These are phyloP conservation scores for Euplexia lucipara DNA, from an alignment of 2,888 invertebrate genomes.

Conservation along the genomic window DNA sequence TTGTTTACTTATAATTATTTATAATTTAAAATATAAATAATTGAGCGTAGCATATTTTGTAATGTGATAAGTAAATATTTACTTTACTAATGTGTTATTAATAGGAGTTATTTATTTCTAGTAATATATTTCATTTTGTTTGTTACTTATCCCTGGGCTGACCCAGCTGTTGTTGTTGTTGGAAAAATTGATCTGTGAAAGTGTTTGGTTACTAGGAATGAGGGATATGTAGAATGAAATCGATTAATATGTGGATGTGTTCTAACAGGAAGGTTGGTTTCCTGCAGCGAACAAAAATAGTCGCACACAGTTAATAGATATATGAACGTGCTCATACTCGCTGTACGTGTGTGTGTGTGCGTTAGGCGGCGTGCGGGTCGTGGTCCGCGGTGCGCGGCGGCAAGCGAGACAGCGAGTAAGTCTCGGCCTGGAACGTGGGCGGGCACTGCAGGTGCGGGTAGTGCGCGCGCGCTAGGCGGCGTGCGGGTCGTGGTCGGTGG, in stretches of 20 bases:
- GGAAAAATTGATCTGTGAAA: not conserved
- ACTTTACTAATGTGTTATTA: not conserved
- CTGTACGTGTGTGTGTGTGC: not conserved
- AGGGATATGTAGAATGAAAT: not conserved
- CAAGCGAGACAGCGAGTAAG: conserved; percentile 92
- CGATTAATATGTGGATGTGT: not conserved
- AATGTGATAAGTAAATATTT: conserved; percentile 7
- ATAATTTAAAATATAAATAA: conserved; percentile 50
- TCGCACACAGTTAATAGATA: not conserved
- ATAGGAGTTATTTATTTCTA: not conserved
- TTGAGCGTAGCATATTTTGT: conserved; percentile 54
- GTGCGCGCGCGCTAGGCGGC: conserved; percentile 68
- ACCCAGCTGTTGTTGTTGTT: no score
- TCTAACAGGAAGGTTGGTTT: not conserved
- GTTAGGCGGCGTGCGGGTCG: conserved; percentile 63
- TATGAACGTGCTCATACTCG: not conserved
- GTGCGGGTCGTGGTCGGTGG: conserved; percentile 52
- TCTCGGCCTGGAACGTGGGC: conserved; percentile 96
- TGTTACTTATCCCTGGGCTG: not conserved
- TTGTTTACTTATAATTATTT: conserved; percentile 44
- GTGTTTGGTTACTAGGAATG: not conserved
- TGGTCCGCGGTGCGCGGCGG: conserved; percentile 43
- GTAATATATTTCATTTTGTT: not conserved
- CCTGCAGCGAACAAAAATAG: not conserved
- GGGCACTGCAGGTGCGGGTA: conserved; percentile 96